A percentile compares a stretch with the other conserved stretches of the same genome.
Evolutionary conservation across 1,140 invertebrate genomes (phyloP).

Genomic region (Charaxes varanes): DNA sequence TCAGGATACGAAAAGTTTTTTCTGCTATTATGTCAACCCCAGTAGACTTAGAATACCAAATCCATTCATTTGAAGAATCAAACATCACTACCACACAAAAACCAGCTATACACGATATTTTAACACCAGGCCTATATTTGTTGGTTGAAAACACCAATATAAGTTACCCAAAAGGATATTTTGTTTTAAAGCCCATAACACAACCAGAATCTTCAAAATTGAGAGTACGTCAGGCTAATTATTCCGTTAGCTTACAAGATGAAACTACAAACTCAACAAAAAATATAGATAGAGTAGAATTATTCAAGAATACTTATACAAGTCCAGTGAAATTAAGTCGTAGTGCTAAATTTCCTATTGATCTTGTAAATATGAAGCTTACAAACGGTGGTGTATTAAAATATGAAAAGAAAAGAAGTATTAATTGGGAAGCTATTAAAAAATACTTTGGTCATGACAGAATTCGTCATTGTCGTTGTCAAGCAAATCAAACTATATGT

Average conservation of each 20-base stretch:
- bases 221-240: not conserved
- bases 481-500: constrained; percentile 43
- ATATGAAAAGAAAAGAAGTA: constrained; percentile 18
- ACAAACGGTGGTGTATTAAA: too few species aligned
- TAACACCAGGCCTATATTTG: constrained; percentile 35
- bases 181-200: constrained; percentile 23
- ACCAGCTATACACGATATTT: constrained; percentile 5
- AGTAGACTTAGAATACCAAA: constrained; percentile 43
- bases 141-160: constrained; percentile 25
- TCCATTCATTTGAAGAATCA: constrained; percentile 30
- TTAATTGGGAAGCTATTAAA: constrained; percentile 39
- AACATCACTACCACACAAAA: constrained; percentile 5
- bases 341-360: not conserved
- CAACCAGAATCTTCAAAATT: constrained; percentile 1
- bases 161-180: constrained; percentile 20
- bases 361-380: too few species aligned
- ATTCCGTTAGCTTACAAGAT: not conserved
- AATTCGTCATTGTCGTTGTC: constrained; percentile 44
- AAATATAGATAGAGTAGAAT: not conserved
- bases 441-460: constrained; percentile 39
- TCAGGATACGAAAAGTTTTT: constrained; percentile 34
- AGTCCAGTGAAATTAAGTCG: not conserved
- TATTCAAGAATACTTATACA: too few species aligned
- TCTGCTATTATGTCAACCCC: constrained; percentile 40
- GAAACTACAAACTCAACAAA: too few species aligned